phyloP scores from a whole-genome alignment of 2,888 invertebrate genomes.

The Ischnus inquisitorius region DNA sequence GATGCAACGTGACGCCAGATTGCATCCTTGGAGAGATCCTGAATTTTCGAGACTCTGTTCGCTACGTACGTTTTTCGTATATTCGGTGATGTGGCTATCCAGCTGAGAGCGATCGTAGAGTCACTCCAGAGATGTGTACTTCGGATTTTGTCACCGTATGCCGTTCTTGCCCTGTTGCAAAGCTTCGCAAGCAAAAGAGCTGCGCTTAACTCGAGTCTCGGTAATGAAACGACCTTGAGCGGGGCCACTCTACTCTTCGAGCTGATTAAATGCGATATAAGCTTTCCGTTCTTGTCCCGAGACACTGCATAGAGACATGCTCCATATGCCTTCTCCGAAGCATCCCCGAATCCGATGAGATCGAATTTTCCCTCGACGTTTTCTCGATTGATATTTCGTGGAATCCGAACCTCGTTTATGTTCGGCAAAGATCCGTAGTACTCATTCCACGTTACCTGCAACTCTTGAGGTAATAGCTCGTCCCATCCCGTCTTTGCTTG shows the following conservation, averaged over 20 bases:
- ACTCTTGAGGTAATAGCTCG: conserved; percentile 66
- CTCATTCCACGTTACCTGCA: conserved; percentile 54
- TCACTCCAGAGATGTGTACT: conserved; percentile 65
- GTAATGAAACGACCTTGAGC: conserved; percentile 55
- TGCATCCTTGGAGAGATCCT: conserved; percentile 24
- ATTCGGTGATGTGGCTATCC: conserved; percentile 60
- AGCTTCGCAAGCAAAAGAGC: conserved; percentile 54
- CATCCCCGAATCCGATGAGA: conserved; percentile 72
- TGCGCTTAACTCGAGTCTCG: conserved; percentile 61
- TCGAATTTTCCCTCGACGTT: conserved; percentile 4
- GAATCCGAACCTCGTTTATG: conserved; percentile 47
- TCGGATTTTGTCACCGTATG: conserved; percentile 50
- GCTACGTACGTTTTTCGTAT: conserved; percentile 64
- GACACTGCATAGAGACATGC: conserved; percentile 65
- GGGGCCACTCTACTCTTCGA: conserved; percentile 64
- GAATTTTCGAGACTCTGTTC: conserved; percentile 66
- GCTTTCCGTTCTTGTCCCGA: background rate
- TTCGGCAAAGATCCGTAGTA: conserved; percentile 33
- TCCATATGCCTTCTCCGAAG: conserved; percentile 68
- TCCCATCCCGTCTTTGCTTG: conserved; percentile 75
- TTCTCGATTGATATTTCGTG: conserved; percentile 8
- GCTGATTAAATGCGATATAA: conserved; percentile 8
- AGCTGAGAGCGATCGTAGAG: conserved; percentile 66
- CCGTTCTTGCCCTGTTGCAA: background rate
- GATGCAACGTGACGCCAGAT: conserved; percentile 53